phyloP scores from a whole-genome alignment of 1,140 invertebrate genomes.

The Drosophila tani region DNA sequence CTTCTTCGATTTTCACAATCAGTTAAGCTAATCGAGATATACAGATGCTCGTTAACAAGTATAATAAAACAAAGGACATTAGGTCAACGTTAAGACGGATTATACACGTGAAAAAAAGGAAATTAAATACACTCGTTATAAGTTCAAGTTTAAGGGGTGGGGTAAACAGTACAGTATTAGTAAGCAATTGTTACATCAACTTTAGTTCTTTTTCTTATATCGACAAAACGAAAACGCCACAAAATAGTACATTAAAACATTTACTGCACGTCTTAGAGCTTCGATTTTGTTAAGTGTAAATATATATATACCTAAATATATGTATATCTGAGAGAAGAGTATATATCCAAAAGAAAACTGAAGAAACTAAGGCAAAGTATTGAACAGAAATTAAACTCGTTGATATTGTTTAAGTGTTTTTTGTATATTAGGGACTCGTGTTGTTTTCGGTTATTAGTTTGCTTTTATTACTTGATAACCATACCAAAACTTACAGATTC shows the following conservation, averaged over 20 bases:
- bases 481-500: slow-evolving; percentile 62
- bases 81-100: slow-evolving; percentile 30
- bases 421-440: slow-evolving; percentile 33
- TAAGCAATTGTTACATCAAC: slow-evolving; percentile 54
- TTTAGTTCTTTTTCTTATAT: slow-evolving; percentile 54
- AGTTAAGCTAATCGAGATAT: slow-evolving; percentile 24
- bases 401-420: slow-evolving; percentile 67
- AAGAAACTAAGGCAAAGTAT: slow-evolving; percentile 56
- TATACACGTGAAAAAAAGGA: slow-evolving; percentile 31
- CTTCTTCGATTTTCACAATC: not conserved
- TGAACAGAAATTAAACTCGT: slow-evolving; percentile 56
- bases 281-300: slow-evolving; percentile 72
- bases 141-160: slow-evolving; percentile 26
- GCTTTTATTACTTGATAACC: slow-evolving; percentile 20
- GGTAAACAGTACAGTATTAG: slow-evolving; percentile 36
- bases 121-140: slow-evolving; percentile 37
- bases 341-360: slow-evolving; percentile 52
- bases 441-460: slow-evolving; percentile 14
- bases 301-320: slow-evolving; percentile 39
- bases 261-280: slow-evolving; percentile 84
- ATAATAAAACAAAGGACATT: slow-evolving; percentile 42
- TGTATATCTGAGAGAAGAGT: slow-evolving; percentile 39
- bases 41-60: slow-evolving; percentile 23
- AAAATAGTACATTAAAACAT: slow-evolving; percentile 74
- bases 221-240: slow-evolving; percentile 66